Evolutionary conservation across 2,113 vertebrate species (phyloP), one percentile per base, ranked within the genome.

Genomic region (Tragulus kanchil): DNA sequence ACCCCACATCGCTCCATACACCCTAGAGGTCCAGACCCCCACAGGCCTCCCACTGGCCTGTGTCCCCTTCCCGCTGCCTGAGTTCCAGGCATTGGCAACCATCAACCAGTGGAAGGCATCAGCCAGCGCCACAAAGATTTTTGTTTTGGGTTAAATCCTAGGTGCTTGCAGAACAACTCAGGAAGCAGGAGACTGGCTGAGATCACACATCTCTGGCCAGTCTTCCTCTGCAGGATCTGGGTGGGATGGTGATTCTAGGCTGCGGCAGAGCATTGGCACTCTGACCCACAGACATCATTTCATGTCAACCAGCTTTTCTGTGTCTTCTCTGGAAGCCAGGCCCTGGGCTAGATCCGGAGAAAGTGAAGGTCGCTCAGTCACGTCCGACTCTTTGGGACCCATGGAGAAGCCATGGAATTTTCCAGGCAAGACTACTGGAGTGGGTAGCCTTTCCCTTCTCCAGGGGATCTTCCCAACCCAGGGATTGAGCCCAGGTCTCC

Each of bases 101-200:
- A 36, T 36, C 36, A 36, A 36, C 36, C 36, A 8, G 78, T 42
- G 45, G 50, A 65, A 88, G 58, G 56, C 15, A 19, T 2, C 3
- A 3, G 67, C 61, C 42, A 25, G 50, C 28, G 45, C 15, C 11
- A 6, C 28, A 61, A 31, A 52, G 11, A 23, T n/a, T n/a, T n/a
- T n/a, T n/a, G n/a, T n/a, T n/a, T n/a, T n/a, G n/a, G n/a, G n/a
- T n/a, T n/a, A n/a, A n/a, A n/a, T n/a, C n/a, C n/a, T n/a, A n/a
- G n/a, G n/a, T n/a, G n/a, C n/a, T n/a, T n/a, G n/a, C 1, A 10
- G 36, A 90, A 65, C 23, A 23, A n/a, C 0, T 0, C 14, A 58
- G 56, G 19, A 4, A 0, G 1, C 8, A 23, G 31, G 25, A 9
- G 19, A 28, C 71, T 17, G 69, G 42, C 15, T 8, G 83, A 36